Percentiles rank a stretch among this genome's conserved stretches.
Conservation (phyloP, 2,888 invertebrate species). For the Elegia similella region DNA sequence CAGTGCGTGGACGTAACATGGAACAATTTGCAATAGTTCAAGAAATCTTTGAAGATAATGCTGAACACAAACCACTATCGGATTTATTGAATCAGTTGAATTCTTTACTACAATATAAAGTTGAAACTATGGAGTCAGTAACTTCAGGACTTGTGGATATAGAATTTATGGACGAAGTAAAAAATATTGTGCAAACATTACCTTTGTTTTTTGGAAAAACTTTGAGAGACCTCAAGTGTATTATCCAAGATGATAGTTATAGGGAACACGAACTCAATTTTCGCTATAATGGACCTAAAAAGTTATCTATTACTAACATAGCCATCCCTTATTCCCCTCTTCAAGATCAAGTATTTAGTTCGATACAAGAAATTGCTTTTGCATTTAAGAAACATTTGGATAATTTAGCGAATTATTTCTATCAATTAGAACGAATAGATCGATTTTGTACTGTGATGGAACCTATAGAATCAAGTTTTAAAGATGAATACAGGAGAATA, state of each 20-base stretch:
- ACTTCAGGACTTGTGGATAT: conserved; percentile 44
- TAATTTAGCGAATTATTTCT: conserved; percentile 51
- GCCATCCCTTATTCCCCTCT: conserved; percentile 50
- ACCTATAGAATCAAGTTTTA: conserved; percentile 55
- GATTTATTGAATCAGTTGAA: conserved; percentile 29
- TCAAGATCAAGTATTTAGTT: conserved; percentile 49
- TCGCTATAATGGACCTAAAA: conserved; percentile 44
- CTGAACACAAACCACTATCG: conserved; percentile 18
- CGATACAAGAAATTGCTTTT: conserved; percentile 45
- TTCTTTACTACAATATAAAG: conserved; percentile 25
- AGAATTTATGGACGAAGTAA: conserved; percentile 54
- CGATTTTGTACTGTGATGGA: conserved; percentile 58
- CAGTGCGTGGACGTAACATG: neutral
- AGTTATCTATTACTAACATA: conserved; percentile 41
- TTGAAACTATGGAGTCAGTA: conserved; percentile 28
- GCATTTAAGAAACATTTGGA: conserved; percentile 43
- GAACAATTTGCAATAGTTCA: conserved; percentile 6
- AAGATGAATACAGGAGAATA: conserved; percentile 65
- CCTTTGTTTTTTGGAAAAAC: conserved; percentile 57
- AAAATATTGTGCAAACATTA: conserved; percentile 30
- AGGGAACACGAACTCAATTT: conserved; percentile 56
- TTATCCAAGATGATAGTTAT: conserved; percentile 42
- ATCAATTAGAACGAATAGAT: conserved; percentile 60
- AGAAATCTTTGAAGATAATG: conserved; percentile 17
- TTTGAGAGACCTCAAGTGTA: conserved; percentile 55